These are phyloP conservation scores for Cyclophora albipunctata DNA, from an alignment of 2,888 invertebrate species.

Conservation along the genomic window DNA sequence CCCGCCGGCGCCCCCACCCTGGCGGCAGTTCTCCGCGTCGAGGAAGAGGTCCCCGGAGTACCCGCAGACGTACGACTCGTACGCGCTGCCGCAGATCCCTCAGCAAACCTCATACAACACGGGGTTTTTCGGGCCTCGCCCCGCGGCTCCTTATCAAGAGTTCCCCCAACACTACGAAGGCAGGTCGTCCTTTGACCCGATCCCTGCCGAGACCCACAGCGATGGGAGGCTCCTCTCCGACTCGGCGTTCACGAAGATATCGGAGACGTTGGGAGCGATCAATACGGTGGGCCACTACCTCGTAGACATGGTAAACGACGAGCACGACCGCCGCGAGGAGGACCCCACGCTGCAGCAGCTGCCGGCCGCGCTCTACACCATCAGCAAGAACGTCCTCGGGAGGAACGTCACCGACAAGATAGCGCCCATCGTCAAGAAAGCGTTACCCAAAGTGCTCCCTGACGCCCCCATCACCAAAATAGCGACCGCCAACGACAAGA, in stretches of 20 bases:
- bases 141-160: not conserved
- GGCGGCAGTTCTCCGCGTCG: slow-evolving; percentile 59
- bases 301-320: slow-evolving; percentile 83
- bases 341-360: slow-evolving; percentile 65
- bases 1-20: slow-evolving; percentile 30
- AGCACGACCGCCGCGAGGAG: slow-evolving; percentile 55
- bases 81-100: not conserved
- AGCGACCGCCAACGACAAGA: slow-evolving; percentile 60
- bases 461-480: slow-evolving; percentile 62
- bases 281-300: slow-evolving; percentile 90
- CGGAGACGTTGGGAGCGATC: slow-evolving; percentile 83
- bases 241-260: slow-evolving; percentile 77
- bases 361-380: slow-evolving; percentile 84
- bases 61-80: slow-evolving; percentile 1
- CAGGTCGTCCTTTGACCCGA: slow-evolving; percentile 24
- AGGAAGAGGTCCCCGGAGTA: slow-evolving; percentile 59
- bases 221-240: slow-evolving; percentile 75
- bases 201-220: slow-evolving; percentile 30
- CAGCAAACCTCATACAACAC: slow-evolving; percentile 20
- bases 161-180: slow-evolving; percentile 4
- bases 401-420: slow-evolving; percentile 87
- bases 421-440: slow-evolving; percentile 79
- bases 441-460: slow-evolving; percentile 57
- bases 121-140: slow-evolving; percentile 23
- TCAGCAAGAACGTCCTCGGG: slow-evolving; percentile 84